Evolutionary conservation across 2,888 invertebrate genomes (phyloP).

Genomic region (Meiosimyza platycephala): DNA sequence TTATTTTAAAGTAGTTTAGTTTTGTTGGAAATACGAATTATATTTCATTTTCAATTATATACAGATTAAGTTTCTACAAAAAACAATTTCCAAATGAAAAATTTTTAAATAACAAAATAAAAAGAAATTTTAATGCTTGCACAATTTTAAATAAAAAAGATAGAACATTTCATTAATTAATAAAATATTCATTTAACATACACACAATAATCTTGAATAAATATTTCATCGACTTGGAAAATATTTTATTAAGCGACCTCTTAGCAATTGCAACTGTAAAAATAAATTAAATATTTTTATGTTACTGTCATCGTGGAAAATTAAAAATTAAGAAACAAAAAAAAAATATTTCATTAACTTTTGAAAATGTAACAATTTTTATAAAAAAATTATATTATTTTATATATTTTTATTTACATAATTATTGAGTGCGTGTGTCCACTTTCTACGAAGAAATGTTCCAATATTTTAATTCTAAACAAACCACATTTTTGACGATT

Average conservation of each 20-base stretch:
- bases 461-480: no score
- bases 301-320: constrained; percentile 4
- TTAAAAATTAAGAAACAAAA: constrained; percentile 36
- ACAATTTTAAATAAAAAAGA: constrained; percentile 9
- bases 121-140: constrained; percentile 11
- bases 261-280: constrained; percentile 48
- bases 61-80: background rate
- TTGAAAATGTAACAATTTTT: constrained; percentile 20
- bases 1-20: constrained; percentile 23
- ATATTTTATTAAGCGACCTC: constrained; percentile 47
- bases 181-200: constrained; percentile 12
- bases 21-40: constrained; percentile 14
- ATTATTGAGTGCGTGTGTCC: no score
- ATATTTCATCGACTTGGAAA: constrained; percentile 42
- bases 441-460: no score
- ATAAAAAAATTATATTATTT: no score
- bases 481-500: no score
- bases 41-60: constrained; percentile 11
- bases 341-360: constrained; percentile 41
- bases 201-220: constrained; percentile 23
- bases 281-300: constrained; percentile 29
- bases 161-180: background rate
- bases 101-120: no score
- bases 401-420: no score
- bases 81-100: background rate